A percentile compares a stretch with the other conserved stretches of the same genome.
Conservation (phyloP, 2,888 invertebrate species). For the Petrophora chlorosata region DNA sequence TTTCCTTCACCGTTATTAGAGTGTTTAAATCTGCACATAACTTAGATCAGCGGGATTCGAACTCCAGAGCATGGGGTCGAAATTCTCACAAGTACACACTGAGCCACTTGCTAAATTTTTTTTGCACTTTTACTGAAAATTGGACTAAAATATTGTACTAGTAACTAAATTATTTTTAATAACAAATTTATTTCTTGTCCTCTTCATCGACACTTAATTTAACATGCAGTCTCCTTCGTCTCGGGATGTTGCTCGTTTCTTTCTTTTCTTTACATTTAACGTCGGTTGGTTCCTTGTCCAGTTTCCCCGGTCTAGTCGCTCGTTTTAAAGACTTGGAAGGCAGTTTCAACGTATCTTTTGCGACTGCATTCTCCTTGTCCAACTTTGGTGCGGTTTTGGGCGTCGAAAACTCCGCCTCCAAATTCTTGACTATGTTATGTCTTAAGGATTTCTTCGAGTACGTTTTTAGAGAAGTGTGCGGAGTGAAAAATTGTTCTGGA, state of each 20-base stretch:
- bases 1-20: too few relatives aligned
- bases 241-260: background rate
- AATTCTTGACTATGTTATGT: slow-evolving; percentile 61
- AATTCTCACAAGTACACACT: too few relatives aligned
- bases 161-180: background rate
- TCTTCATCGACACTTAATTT: slow-evolving; percentile 7
- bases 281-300: too few relatives aligned
- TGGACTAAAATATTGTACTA: too few relatives aligned
- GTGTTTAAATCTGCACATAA: too few relatives aligned
- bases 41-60: too few relatives aligned
- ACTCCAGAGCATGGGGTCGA: too few relatives aligned
- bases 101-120: too few relatives aligned
- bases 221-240: slow-evolving; percentile 1
- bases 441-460: slow-evolving; percentile 53
- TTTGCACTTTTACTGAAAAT: too few relatives aligned
- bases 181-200: background rate
- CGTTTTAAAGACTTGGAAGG: slow-evolving; percentile 40
- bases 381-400: slow-evolving; percentile 34
- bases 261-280: slow-evolving; percentile 27
- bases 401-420: slow-evolving; percentile 64
- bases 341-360: background rate
- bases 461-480: slow-evolving; percentile 59
- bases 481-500: slow-evolving; percentile 66
- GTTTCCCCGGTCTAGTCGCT: slow-evolving; percentile 64
- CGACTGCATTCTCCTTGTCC: slow-evolving; percentile 1